Conservation (phyloP, 2,113 vertebrate genomes). For the Indri indri region DNA sequence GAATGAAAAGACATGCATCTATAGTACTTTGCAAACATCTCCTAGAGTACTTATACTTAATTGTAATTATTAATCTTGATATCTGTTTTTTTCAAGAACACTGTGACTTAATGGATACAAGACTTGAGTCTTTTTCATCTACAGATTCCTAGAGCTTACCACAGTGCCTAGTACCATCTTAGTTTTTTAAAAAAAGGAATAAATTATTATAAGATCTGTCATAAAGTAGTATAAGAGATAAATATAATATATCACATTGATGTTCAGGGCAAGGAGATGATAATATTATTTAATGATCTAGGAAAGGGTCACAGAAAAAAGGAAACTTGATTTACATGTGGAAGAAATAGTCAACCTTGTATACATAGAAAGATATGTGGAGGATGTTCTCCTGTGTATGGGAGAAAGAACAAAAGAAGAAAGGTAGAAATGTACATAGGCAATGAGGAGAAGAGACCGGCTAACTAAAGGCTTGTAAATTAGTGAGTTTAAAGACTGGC, state of each 20-base stretch:
- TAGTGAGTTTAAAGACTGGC: not conserved
- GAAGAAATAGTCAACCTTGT: not conserved
- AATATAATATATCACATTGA: not conserved
- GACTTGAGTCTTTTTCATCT: not conserved
- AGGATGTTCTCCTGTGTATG: not conserved
- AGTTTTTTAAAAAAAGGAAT: not conserved
- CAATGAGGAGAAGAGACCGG: not conserved
- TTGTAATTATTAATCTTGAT: not conserved
- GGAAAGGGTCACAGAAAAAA: not conserved
- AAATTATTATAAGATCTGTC: not conserved
- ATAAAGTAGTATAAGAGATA: not conserved
- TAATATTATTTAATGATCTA: not conserved
- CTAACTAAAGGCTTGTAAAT: not conserved
- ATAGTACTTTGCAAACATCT: not conserved
- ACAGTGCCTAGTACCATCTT: not conserved
- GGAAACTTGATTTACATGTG: not conserved
- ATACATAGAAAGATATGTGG: not conserved
- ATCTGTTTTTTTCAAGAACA: not conserved
- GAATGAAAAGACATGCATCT: not conserved
- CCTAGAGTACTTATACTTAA: not conserved
- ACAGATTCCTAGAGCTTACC: not conserved
- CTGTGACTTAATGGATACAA: not conserved
- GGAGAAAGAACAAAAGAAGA: not conserved
- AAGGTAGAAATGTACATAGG: not conserved
- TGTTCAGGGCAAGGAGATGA: not conserved